Conservation (phyloP, 2,888 invertebrate species). For the Nomada lathburiana region DNA sequence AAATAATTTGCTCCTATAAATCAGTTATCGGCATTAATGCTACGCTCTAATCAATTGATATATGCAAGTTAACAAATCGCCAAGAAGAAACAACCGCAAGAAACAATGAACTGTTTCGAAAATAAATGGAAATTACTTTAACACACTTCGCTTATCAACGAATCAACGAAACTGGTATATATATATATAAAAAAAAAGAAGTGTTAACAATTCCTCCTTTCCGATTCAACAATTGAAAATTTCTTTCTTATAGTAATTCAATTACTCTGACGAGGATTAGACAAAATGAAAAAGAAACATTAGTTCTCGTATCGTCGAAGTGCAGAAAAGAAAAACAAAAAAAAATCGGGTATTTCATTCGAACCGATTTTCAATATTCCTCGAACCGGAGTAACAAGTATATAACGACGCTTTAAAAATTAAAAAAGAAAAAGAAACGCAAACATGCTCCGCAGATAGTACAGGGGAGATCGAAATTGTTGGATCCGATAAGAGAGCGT, state of each 20-base stretch:
- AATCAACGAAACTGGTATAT: conserved; percentile 30
- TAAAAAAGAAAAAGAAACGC: conserved; percentile 8
- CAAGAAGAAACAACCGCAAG: neutral
- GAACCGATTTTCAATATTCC: conserved; percentile 37
- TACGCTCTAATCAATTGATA: conserved; percentile 17
- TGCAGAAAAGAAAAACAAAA: neutral
- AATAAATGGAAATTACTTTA: neutral
- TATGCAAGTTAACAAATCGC: neutral
- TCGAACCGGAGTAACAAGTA: conserved; percentile 13
- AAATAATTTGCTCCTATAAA: conserved; percentile 39
- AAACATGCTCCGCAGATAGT: conserved; percentile 10
- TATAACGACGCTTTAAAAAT: neutral
- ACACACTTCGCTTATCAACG: conserved; percentile 18
- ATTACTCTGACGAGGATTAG: conserved; percentile 3
- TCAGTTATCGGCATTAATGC: conserved; percentile 19
- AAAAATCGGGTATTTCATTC: neutral
- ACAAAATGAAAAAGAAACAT: neutral
- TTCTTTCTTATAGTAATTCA: neutral
- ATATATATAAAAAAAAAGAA: conserved; percentile 36
- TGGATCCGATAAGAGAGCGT: conserved; percentile 74
- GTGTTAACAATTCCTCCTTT: neutral
- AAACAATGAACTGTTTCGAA: conserved; percentile 17
- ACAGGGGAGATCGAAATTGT: conserved; percentile 32
- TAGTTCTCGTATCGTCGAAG: too few species aligned
- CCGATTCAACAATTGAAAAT: neutral